Evolutionary conservation across 2,113 vertebrate genomes (phyloP), one percentile per base, ranked within the genome.

Genomic region (Myrmecophaga tridactyla): DNA sequence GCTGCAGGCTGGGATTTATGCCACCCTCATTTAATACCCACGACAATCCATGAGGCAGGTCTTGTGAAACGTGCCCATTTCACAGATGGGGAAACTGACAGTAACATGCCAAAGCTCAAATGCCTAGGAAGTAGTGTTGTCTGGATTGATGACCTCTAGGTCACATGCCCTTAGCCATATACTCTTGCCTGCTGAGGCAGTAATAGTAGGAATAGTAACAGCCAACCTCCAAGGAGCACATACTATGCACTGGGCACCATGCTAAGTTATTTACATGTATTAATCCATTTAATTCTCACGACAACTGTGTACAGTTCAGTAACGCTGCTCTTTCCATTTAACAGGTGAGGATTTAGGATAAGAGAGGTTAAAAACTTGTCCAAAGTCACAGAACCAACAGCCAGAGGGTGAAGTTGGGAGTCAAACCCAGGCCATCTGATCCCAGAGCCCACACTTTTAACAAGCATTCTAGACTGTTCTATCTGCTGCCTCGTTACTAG

Each of bases 221-320:
- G 43, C 63, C 51, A n/a, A 11, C 27, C 4, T 2, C 13, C 4
- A 11, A 0, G 1, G 36, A 34, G 21, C 2, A 27, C 53, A 41
- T 13, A 20, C 93, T 27, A 1, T 1, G 43, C 51, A 27, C 39
- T 4, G 1, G 0, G n/a, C 43, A 4, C 23, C 17, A 34, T 10
- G 34, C 39, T 75, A 29, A 53, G 31, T 5, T 41, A 25, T 48
- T 36, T 21, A 6, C 0, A 13, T 25, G 2, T n/a, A 29, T 12
- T 4, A 41, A 11, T 21, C 48, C 48, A 78, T 20, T 29, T 4
- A 10, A 46, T 17, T 41, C 58, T 39, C 29, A 51, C 36, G 34
- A 15, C 80, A 20, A 29, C 58, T 31, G 34, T 41, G 0, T 1
- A 34, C 18, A 46, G 14, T 53, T 36, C 56, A 48, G 20, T 14